These are phyloP conservation scores for Gymnothorax reevesii DNA, from an alignment of 2,797 vertebrate species.

Conservation along the genomic window DNA sequence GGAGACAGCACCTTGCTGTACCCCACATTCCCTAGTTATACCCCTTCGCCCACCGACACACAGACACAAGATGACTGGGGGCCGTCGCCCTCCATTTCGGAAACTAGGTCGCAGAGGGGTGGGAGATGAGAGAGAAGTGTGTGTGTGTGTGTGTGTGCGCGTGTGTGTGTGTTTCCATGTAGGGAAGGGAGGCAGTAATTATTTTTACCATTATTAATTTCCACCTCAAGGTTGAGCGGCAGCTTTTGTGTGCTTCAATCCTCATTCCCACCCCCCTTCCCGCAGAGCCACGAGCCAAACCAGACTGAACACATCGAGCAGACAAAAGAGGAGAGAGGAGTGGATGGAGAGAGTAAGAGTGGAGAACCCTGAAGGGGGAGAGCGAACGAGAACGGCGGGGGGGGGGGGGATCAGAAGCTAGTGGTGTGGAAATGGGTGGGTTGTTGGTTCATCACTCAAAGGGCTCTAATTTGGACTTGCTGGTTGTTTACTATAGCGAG, in stretches of 20 bases:
- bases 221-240: slow-evolving; percentile 74
- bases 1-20: background rate
- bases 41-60: background rate
- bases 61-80: slow-evolving; percentile 5
- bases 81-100: slow-evolving; percentile 35
- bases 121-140: background rate
- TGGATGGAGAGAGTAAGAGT: background rate
- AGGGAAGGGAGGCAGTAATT: slow-evolving; percentile 63
- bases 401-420: background rate
- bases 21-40: background rate
- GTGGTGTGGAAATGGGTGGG: slow-evolving; percentile 44
- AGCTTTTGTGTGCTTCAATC: slow-evolving; percentile 72
- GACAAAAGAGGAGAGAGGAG: slow-evolving; percentile 61
- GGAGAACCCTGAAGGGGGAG: slow-evolving; percentile 44
- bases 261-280: slow-evolving; percentile 59
- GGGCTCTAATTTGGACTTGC: slow-evolving; percentile 13
- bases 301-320: slow-evolving; percentile 60
- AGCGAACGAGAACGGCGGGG: slow-evolving; percentile 45
- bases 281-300: slow-evolving; percentile 66
- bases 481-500: slow-evolving; percentile 33
- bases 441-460: slow-evolving; percentile 15
- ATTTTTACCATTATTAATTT: slow-evolving; percentile 84
- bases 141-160: background rate
- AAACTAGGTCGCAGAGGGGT: slow-evolving; percentile 31
- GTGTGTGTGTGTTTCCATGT: background rate